phyloP scores from a whole-genome alignment of 2,888 invertebrate genomes.

The Aleiodes testaceus region DNA sequence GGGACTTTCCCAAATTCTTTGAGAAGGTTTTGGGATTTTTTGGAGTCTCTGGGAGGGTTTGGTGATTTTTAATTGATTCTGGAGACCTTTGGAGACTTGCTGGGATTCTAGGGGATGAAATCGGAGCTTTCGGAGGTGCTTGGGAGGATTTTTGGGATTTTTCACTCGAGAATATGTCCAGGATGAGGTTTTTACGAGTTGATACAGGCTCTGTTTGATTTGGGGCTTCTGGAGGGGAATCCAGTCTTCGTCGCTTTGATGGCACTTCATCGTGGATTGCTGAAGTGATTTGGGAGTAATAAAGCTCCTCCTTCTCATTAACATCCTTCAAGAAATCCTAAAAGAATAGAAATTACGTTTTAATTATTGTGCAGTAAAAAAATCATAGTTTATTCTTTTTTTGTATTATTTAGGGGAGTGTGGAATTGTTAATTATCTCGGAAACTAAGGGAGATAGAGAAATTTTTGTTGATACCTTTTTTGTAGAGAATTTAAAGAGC shows the following conservation, averaged over 20 bases:
- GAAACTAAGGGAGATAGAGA: too few species aligned
- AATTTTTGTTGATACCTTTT: too few species aligned
- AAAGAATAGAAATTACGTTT: conserved; percentile 31
- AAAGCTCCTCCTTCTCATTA: conserved; percentile 51
- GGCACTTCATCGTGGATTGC: conserved; percentile 25
- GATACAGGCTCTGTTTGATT: neutral
- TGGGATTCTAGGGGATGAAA: too few species aligned
- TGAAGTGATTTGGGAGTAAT: conserved; percentile 46
- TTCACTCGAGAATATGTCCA: conserved; percentile 44
- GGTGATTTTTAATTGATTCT: too few species aligned
- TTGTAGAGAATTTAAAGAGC: too few species aligned
- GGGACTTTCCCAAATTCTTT: conserved; percentile 35
- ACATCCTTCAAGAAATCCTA: conserved; percentile 62
- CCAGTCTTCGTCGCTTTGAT: conserved; percentile 41
- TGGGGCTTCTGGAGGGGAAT: neutral
- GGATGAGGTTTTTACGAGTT: conserved; percentile 26
- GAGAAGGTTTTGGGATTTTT: conserved; percentile 10
- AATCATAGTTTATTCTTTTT: too few species aligned
- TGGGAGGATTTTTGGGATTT: conserved; percentile 29
- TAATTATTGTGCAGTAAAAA: too few species aligned
- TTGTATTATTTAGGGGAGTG: too few species aligned
- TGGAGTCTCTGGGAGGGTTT: neutral
- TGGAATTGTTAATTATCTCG: too few species aligned
- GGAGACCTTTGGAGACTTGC: too few species aligned
- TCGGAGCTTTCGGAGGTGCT: too few species aligned